Base-by-base conservation (phyloP, 2,888 invertebrate genomes). In the Lepidochrysops patricia region DNA sequence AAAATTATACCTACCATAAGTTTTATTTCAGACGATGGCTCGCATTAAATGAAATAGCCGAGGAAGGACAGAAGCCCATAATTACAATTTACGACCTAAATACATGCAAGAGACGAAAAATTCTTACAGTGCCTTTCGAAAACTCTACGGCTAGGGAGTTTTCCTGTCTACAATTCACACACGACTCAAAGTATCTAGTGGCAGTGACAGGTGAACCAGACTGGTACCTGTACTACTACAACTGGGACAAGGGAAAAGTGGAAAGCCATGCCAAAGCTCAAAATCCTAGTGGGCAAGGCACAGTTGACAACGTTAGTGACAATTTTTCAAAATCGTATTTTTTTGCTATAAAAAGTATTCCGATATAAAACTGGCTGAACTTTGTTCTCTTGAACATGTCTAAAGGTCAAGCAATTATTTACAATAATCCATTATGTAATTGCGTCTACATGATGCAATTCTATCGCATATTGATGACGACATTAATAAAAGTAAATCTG, bases 191-290 rank as follows among this genome's bases (percentile, higher is more conserved):
- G 75, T 93, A 94, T 66, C 77, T 98, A 9, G 92, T 94, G 1
- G 92, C 94, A 0, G 92, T 98, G 29, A 95, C 95, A 0, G 95
- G 95, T 2, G 93, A 94, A 63, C 96, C 97, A 0, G 97, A 97
- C 76, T 94, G 94, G 93, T 93, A 91, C 68, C 87, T 96, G 82
- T 90, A 96, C 72, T 93, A 94, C 82, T 95, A 96, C 89, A 93
- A 94, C 75, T 92, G 95, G 93, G 95, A 96, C 69, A 95, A 93
- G 74, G 94, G 94, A 9, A 94, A 95, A 78, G 91, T 96, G 32
- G 94, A 95, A 70, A 95, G 94, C 61, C 92, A 91, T 60, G 91
- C 92, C 0, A 94, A 93, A 77, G 92, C 94, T 1, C 93, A 91
- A 62, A 94, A 94, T 80, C 90, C 93, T 0, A 92, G 91, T 66